Evolutionary conservation across 1,140 invertebrate genomes (phyloP).

Genomic region (Panulirus ornatus): DNA sequence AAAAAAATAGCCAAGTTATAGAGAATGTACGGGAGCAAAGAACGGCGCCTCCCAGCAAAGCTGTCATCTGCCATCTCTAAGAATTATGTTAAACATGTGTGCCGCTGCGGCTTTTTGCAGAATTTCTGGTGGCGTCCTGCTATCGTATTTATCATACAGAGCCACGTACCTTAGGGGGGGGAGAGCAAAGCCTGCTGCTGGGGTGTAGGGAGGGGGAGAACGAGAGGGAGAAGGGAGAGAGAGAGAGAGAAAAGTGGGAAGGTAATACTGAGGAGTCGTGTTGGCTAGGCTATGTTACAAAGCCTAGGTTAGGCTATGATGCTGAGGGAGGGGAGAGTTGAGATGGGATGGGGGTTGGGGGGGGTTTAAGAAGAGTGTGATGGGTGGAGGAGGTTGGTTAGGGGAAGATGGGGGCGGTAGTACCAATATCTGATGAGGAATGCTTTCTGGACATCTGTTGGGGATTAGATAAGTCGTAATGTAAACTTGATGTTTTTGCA

Average conservation of each 20-base stretch:
- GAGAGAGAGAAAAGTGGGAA: neutral
- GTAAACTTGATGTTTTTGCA: conserved; percentile 13
- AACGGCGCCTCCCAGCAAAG: neutral
- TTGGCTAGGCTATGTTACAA: too few species aligned
- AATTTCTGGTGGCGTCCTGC: conserved; percentile 58
- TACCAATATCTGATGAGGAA: conserved; percentile 25
- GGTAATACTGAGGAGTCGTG: neutral
- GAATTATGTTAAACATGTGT: conserved; percentile 68
- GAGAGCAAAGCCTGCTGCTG: conserved; percentile 23
- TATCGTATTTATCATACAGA: conserved; percentile 63
- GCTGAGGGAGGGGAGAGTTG: neutral
- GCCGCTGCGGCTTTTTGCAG: conserved; percentile 54
- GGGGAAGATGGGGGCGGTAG: neutral
- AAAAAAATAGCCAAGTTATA: conserved; percentile 10
- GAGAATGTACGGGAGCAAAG: conserved; percentile 22
- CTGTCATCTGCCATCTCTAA: conserved; percentile 66
- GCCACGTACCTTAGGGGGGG: conserved; percentile 2
- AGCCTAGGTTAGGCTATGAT: too few species aligned
- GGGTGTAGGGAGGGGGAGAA: neutral
- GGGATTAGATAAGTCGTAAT: conserved; percentile 32
- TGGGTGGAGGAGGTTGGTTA: neutral
- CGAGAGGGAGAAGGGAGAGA: neutral
- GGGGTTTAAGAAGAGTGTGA: neutral
- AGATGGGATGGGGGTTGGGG: neutral
- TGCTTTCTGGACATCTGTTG: conserved; percentile 41